Evolutionary conservation across 1,140 invertebrate genomes (phyloP).

Genomic region (Tribolium madens): DNA sequence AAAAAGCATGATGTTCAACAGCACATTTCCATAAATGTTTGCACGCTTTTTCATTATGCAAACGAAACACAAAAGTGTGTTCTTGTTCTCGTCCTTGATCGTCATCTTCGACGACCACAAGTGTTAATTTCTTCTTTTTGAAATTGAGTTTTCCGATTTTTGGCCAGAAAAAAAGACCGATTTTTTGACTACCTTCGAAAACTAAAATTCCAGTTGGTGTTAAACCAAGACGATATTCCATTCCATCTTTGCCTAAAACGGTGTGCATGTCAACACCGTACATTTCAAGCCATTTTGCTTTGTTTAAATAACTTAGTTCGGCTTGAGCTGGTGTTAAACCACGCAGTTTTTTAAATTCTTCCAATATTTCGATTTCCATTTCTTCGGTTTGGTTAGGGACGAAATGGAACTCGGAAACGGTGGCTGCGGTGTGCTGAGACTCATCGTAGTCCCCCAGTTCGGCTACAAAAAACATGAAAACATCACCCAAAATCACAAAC

Average conservation of each 20-base stretch:
- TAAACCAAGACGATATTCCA: constrained; percentile 95
- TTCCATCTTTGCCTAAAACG: constrained; percentile 94
- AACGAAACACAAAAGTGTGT: constrained; percentile 90
- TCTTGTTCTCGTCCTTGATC: constrained; percentile 93
- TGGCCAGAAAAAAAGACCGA: constrained; percentile 99
- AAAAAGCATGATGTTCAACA: constrained; percentile 99
- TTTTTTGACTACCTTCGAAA: constrained; percentile 95
- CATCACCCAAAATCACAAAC: neutral
- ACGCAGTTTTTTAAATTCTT: constrained; percentile 88
- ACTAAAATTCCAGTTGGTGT: constrained; percentile 98
- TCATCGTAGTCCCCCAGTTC: constrained; percentile 98
- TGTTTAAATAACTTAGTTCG: constrained; percentile 92
- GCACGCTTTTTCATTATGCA: constrained; percentile 97
- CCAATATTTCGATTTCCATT: constrained; percentile 90
- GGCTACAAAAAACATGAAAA: constrained; percentile 74
- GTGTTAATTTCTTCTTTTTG: constrained; percentile 94
- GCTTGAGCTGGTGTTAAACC: constrained; percentile 91
- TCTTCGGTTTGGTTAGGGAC: constrained; percentile 94
- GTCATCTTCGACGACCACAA: constrained; percentile 97
- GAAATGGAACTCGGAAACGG: constrained; percentile 98
- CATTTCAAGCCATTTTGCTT: constrained; percentile 96
- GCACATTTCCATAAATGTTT: constrained; percentile 99
- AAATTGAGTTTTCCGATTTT: constrained; percentile 95
- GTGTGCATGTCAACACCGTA: constrained; percentile 97
- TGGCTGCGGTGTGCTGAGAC: constrained; percentile 89